Base-by-base conservation (phyloP, 2,888 invertebrate genomes). In the Epiperipatus broadwayi region DNA sequence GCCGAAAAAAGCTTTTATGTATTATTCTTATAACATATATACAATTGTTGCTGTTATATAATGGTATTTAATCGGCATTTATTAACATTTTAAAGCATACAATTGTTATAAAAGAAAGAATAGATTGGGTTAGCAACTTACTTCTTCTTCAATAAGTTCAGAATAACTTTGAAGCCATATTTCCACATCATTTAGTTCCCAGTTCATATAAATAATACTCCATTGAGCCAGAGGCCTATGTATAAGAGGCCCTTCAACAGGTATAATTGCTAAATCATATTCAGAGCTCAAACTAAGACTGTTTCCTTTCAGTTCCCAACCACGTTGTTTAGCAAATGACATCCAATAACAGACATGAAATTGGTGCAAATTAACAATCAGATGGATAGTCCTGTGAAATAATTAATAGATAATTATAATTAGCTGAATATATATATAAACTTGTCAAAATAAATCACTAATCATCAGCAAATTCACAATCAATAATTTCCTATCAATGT, bases 251-350 rank as follows among this genome's bases (percentile, higher is more conserved):
- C 85, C 89, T 41, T 73, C 72, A 5, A 76, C 64, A 0, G 77
- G 71, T 33, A 74, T 70, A 12, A 89, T 63, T 0, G 74, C 64
- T 22, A 85, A 63, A 20, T 54, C 53, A 48, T 57, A 63, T 39
- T 61, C 60, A 50, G 52, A 41, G 43, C 50, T 46, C n/a, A 51
- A 43, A 12, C 42, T 43, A 7, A 51, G 37, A 29, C 44, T 35
- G 7, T 44, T 47, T 1, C 84, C 81, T 4, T 75, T 70, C 43
- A 85, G 65, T 57, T 85, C 83, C 43, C 84, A 77, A 2, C 93
- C 93, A 43, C 83, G 73, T 55, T 89, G 87, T 68, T 83, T 76
- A 0, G 89, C 83, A 49, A 85, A 91, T 0, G 93, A 93, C 71
- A 93, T 89, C 95, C 93, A 95, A 63, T 95, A 95, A 55, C 76